Conservation (phyloP, 2,888 invertebrate genomes). For the Schrankia costaestrigalis region DNA sequence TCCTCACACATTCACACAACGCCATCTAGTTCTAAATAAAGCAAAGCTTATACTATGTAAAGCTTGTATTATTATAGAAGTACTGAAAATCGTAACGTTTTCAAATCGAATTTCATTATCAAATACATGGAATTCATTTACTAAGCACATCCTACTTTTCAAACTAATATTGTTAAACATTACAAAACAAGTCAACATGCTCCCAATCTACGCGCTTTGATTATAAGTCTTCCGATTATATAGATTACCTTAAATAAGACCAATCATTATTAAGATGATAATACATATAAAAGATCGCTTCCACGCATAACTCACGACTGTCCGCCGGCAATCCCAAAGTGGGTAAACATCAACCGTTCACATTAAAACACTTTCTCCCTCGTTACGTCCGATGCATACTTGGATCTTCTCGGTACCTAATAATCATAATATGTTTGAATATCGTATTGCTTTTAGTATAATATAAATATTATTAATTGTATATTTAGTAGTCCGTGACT, state of each 20-base stretch:
- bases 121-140: conserved; percentile 1
- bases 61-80: too few relatives aligned
- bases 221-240: background rate
- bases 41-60: too few relatives aligned
- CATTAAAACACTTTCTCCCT: conserved; percentile 49
- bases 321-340: conserved; percentile 24
- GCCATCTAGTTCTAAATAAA: too few relatives aligned
- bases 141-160: too few relatives aligned
- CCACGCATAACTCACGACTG: conserved; percentile 11
- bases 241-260: conserved; percentile 1
- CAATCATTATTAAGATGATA: background rate
- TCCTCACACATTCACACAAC: too few relatives aligned
- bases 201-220: too few relatives aligned
- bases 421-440: conserved; percentile 16
- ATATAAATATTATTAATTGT: too few relatives aligned
- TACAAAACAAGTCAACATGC: too few relatives aligned
- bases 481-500: too few relatives aligned
- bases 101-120: too few relatives aligned
- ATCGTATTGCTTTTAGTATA: conserved; percentile 10
- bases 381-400: conserved; percentile 18
- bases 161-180: too few relatives aligned
- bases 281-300: conserved; percentile 15
- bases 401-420: conserved; percentile 20
- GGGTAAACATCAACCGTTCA: conserved; percentile 39
- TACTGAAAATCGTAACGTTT: too few relatives aligned